Base-by-base conservation (phyloP, 2,888 invertebrate genomes). In the Coecobrya sp. region DNA sequence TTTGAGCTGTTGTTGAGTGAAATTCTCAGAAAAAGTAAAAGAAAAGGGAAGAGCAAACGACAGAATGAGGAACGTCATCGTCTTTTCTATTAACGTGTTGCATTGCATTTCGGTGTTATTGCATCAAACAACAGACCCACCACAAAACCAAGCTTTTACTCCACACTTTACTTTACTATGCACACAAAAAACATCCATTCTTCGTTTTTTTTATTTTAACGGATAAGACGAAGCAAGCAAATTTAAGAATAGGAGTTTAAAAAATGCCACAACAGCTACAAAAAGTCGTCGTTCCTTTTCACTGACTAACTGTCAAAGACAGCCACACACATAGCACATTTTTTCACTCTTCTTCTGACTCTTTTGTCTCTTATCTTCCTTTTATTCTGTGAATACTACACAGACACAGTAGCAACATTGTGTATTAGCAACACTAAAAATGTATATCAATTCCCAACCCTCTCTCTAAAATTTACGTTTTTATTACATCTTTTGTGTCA, bases 221-320 rank as follows among this genome's bases (percentile, higher is more conserved):
- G 36, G 36, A 36, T 19, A 52, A 73, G 11, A 36, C 2, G 19
- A 73, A 55, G 55, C 22, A 68, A 16, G 65, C 13, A n/a, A 73
- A 49, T 79, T 42, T 36, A 16, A 49, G 45, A 49, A 45, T 19
- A 79, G 1, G 45, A 79, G 27, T 22, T n/a, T 25, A 45, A 59
- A 76, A 85, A 90, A 90, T 85, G 84, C 90, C 85, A 85, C 90
- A 90, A 76, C 85, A 86, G 27, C 25, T 4, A 27, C 27, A 86
- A 19, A 1, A 52, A 81, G 1, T 49, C 70, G 68, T 85, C 45
- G 90, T 85, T 84, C 70, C 59, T 84, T 55, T 70, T 85, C 73
- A 73, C 90, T 85, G 68, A 81, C 49, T 90, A 86, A 90, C 81
- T 87, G 87, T 87, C 87, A 87, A 70, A 87, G 82, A 82, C 87